Conservation (phyloP, 2,113 vertebrate species). For the Periophthalmus modestus region DNA sequence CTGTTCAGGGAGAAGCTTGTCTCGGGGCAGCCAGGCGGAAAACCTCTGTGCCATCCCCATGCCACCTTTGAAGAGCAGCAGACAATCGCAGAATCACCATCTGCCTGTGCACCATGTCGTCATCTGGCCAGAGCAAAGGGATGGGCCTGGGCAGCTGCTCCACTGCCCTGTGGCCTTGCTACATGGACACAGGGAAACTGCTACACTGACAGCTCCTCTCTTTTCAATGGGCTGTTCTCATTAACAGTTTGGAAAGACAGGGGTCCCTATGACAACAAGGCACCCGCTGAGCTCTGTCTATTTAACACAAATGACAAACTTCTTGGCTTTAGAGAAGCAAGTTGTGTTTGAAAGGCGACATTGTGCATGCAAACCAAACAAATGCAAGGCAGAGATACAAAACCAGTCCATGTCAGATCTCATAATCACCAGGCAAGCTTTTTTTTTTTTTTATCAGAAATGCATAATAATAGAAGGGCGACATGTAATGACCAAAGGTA, state of each 20-base stretch:
- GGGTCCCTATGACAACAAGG: conserved; percentile 73
- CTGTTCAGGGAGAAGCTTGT: conserved; percentile 90
- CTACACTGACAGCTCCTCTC: conserved; percentile 77
- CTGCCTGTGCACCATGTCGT: conserved; percentile 91
- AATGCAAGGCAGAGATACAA: conserved; percentile 63
- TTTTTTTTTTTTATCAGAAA: conserved; percentile 50
- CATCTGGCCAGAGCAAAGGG: conserved; percentile 90
- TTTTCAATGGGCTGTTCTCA: conserved; percentile 77
- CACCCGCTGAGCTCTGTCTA: conserved; percentile 79
- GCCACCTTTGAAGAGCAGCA: conserved; percentile 89
- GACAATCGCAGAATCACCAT: conserved; percentile 91
- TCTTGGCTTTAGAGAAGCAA: conserved; percentile 63
- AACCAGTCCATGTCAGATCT: conserved; percentile 49
- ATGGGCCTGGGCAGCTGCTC: conserved; percentile 89
- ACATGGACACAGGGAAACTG: conserved; percentile 76
- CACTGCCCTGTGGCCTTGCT: conserved; percentile 71
- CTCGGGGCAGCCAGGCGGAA: conserved; percentile 95
- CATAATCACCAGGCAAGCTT: conserved; percentile 53
- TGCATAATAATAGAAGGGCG: conserved; percentile 45
- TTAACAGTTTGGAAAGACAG: conserved; percentile 71
- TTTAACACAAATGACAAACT: conserved; percentile 79
- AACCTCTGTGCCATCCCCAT: conserved; percentile 97
- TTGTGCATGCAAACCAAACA: conserved; percentile 73
- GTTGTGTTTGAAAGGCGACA: conserved; percentile 75
- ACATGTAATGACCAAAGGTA: conserved; percentile 38